Percentiles rank a stretch among this genome's conserved stretches.
These are phyloP conservation scores for Bos indicus DNA, from an alignment of 2,113 vertebrate species.

Conservation along the genomic window DNA sequence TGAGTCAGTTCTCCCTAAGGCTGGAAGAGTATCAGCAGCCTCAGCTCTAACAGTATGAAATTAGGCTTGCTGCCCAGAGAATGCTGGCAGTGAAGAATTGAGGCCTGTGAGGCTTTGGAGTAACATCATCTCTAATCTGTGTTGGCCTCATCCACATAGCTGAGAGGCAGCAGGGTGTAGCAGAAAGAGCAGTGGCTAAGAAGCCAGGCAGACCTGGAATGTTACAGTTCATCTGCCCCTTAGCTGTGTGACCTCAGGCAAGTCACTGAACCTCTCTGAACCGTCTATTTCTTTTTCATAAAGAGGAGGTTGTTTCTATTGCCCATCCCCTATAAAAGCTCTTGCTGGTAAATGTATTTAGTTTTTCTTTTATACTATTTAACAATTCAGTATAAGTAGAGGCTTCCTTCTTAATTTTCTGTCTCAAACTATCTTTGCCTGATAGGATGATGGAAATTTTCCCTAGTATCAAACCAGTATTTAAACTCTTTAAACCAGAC, in stretches of 20 bases:
- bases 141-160: not conserved
- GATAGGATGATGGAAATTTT: not conserved
- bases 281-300: not conserved
- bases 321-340: not conserved
- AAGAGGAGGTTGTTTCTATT: not conserved
- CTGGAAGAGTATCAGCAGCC: not conserved
- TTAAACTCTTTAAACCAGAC: not conserved
- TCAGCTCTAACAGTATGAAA: not conserved
- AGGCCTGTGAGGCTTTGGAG: not conserved
- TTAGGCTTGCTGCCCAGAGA: not conserved
- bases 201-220: not conserved
- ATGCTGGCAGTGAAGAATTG: not conserved
- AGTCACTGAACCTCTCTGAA: not conserved
- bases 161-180: not conserved
- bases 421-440: conserved; percentile 28
- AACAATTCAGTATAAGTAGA: not conserved
- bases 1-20: not conserved
- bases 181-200: not conserved
- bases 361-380: not conserved
- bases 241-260: not conserved
- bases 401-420: not conserved
- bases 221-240: not conserved
- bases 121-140: not conserved
- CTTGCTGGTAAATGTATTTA: not conserved
- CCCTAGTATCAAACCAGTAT: not conserved